Conservation (phyloP, 2,888 invertebrate species). For the Ptychoptera albimana region DNA sequence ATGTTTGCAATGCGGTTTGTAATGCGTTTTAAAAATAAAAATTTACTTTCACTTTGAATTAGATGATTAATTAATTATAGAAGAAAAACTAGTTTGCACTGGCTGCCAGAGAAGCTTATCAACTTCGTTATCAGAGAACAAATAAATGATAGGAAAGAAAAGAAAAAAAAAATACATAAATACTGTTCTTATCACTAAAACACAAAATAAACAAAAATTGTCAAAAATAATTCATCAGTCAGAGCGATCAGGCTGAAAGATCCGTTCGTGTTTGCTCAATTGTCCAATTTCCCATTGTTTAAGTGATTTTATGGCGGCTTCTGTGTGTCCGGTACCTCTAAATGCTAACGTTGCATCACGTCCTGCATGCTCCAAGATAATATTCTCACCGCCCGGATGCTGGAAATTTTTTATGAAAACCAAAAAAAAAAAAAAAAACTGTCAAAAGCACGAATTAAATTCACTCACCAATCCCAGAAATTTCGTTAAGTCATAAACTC, state of each 20-base stretch:
- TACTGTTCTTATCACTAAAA: too few relatives aligned
- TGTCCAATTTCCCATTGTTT: constrained; percentile 58
- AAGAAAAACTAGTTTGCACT: too few relatives aligned
- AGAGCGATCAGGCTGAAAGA: constrained; percentile 43
- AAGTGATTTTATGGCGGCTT: constrained; percentile 44
- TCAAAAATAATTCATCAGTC: constrained; percentile 3
- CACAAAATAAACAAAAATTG: too few relatives aligned
- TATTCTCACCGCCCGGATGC: constrained; percentile 73
- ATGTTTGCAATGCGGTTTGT: too few relatives aligned
- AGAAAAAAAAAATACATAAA: too few relatives aligned
- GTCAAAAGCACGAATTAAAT: not conserved
- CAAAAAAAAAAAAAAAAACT: not conserved
- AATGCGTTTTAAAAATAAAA: too few relatives aligned
- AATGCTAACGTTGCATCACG: constrained; percentile 72
- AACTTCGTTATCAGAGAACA: too few relatives aligned
- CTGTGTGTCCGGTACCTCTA: constrained; percentile 62
- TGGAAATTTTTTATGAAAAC: constrained; percentile 24
- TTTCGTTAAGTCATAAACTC: constrained; percentile 56
- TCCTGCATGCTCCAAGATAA: constrained; percentile 70
- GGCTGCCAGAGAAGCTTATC: too few relatives aligned
- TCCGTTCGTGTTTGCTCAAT: constrained; percentile 52
- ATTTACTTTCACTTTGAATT: too few relatives aligned
- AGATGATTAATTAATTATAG: too few relatives aligned
- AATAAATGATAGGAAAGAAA: too few relatives aligned
- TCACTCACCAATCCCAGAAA: constrained; percentile 32